Conservation (phyloP, 2,113 vertebrate genomes). For the Periophthalmus modestus region DNA sequence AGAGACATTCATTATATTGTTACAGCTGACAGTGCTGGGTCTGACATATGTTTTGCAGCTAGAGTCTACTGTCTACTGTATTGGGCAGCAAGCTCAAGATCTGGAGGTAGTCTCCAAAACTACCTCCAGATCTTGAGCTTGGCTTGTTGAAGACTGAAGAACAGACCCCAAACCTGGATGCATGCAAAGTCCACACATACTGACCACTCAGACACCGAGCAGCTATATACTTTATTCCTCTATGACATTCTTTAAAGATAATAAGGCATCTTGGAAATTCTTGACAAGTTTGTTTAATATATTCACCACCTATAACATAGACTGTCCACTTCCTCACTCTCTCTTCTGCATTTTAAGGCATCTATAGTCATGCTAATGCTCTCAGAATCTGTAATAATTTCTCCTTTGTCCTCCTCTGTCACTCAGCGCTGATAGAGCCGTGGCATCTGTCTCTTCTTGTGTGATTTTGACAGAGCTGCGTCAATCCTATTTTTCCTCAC, state of each 20-base stretch:
- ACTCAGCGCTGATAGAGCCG: constrained; percentile 68
- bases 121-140: no score
- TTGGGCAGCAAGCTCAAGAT: no score
- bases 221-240: neutral
- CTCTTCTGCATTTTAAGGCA: constrained; percentile 63
- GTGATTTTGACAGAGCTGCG: constrained; percentile 63
- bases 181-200: no score
- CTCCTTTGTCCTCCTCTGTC: constrained; percentile 66
- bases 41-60: no score
- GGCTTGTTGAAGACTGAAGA: no score
- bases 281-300: constrained; percentile 5
- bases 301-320: neutral
- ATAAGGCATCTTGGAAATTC: neutral
- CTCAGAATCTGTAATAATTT: constrained; percentile 61
- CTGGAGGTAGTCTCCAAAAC: no score
- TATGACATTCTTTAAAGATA: neutral
- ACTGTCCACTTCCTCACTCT: constrained; percentile 8
- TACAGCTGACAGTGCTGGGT: no score
- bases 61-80: no score
- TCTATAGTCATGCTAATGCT: constrained; percentile 76
- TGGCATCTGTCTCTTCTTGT: constrained; percentile 54
- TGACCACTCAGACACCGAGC: no score
- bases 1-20: no score
- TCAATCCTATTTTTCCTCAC: constrained; percentile 47
- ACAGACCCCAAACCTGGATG: no score